Evolutionary conservation across 2,888 invertebrate species (phyloP), one percentile per base, ranked within the genome.

Genomic region (Drosophila phalerata): DNA sequence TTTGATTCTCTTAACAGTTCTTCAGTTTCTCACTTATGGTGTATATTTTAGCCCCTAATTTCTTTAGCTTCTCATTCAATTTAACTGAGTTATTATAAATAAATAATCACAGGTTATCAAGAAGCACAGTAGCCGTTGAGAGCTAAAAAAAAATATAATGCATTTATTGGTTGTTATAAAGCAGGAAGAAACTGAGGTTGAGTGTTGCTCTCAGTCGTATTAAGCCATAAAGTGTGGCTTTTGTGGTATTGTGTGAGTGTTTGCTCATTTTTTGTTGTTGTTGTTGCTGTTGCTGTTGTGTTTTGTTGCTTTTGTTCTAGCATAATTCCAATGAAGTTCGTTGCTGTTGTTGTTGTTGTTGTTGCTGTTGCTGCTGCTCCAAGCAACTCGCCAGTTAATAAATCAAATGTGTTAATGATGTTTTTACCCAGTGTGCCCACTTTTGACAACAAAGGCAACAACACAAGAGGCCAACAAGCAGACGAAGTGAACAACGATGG

Each of bases 341-440:
- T 53, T 34, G 62, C 43, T 58, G 53, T 51, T 34, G 62, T 48
- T 64, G 56, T 40, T 51, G 52, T 32, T 67, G 58, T 22, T 67
- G 58, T 25, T 42, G 63, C 30, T 68, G 67, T 15, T 56, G 69
- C 40, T 67, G 81, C 73, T 73, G 79, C 75, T 66, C 69, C 69
- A 63, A 66, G 65, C 86, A 90, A 88, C 77, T 82, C 86, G 81
- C 84, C 91, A 90, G 91, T 90, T 91, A 92, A 93, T 93, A 93
- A 93, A 93, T 93, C 93, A 93, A 85, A 92, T 89, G 89, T 90
- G 91, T 92, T 93, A 93, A 93, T 93, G 93, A 93, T 93, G 92
- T 92, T 92, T 88, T 88, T 89, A 90, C 91, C 91, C 83, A 74
- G 72, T 80, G 83, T 88, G 83, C 88, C 85, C 88, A 85, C 85